Evolutionary conservation across 2,888 invertebrate species (phyloP).

Genomic region (Blera fallax): DNA sequence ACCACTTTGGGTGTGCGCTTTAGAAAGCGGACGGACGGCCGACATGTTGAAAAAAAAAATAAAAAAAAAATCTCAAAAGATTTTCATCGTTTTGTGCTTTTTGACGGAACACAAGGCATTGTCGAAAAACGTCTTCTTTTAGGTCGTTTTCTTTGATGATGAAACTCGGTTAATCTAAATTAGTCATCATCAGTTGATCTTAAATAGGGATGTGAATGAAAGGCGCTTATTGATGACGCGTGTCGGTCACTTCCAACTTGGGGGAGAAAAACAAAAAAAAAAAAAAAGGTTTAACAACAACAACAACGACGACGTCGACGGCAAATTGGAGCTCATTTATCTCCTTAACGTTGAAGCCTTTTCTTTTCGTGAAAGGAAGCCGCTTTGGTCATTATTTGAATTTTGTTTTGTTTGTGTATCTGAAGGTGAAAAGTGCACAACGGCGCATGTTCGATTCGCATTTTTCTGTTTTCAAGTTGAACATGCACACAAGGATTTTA

Average conservation of each 20-base stretch:
- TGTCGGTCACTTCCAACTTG: constrained; percentile 61
- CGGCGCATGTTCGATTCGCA: not conserved
- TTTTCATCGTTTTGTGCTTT: constrained; percentile 46
- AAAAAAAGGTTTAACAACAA: not conserved
- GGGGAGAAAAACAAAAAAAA: not conserved
- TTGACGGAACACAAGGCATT: constrained; percentile 14
- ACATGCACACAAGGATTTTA: too few species aligned
- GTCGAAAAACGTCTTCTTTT: constrained; percentile 45
- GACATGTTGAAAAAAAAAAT: not conserved
- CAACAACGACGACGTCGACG: not conserved
- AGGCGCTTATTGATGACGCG: constrained; percentile 73
- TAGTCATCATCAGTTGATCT: constrained; percentile 71
- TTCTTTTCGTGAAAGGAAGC: constrained; percentile 30
- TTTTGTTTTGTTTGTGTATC: not conserved
- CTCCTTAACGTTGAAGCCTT: constrained; percentile 23
- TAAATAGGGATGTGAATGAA: constrained; percentile 67
- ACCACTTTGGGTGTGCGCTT: constrained; percentile 12
- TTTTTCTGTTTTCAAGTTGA: not conserved
- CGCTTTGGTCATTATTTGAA: constrained; percentile 37
- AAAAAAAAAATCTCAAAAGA: constrained; percentile 26
- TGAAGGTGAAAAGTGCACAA: not conserved
- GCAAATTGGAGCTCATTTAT: constrained; percentile 51
- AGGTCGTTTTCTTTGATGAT: constrained; percentile 55
- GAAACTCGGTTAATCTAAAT: constrained; percentile 68
- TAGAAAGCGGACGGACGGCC: constrained; percentile 35